phyloP scores from a whole-genome alignment of 2,113 vertebrate genomes.

The Clarias batrachus region DNA sequence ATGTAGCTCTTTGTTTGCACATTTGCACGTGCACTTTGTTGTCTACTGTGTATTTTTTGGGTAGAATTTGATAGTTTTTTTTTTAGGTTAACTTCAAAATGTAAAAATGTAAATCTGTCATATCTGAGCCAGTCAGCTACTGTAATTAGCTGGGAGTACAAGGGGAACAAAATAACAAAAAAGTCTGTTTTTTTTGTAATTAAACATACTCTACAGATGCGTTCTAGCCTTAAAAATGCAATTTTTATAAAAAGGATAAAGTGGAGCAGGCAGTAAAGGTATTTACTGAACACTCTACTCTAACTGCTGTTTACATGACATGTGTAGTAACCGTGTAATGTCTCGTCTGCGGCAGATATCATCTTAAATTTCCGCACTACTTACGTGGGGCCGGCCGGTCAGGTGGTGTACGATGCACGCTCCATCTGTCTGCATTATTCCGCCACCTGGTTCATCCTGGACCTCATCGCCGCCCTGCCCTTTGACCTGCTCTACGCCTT shows the following conservation, averaged over 20 bases:
- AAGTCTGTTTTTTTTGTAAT: neutral
- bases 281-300: neutral
- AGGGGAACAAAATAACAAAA: no score
- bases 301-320: neutral
- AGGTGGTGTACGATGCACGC: constrained; percentile 83
- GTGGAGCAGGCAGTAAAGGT: neutral
- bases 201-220: neutral
- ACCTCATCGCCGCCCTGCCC: constrained; percentile 86
- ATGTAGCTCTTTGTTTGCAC: no score
- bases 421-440: constrained; percentile 88
- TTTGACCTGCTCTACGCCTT: constrained; percentile 89
- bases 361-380: constrained; percentile 84
- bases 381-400: constrained; percentile 85
- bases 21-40: no score
- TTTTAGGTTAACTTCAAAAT: no score
- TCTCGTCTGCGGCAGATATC: constrained; percentile 74
- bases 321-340: neutral
- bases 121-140: no score
- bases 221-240: neutral
- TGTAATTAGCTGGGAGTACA: no score
- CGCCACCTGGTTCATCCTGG: constrained; percentile 89
- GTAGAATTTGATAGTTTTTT: no score
- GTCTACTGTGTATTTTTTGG: no score
- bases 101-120: no score
- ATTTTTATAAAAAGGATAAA: neutral